Base-by-base conservation (phyloP, 2,113 vertebrate genomes). In the Tapirus terrestris region DNA sequence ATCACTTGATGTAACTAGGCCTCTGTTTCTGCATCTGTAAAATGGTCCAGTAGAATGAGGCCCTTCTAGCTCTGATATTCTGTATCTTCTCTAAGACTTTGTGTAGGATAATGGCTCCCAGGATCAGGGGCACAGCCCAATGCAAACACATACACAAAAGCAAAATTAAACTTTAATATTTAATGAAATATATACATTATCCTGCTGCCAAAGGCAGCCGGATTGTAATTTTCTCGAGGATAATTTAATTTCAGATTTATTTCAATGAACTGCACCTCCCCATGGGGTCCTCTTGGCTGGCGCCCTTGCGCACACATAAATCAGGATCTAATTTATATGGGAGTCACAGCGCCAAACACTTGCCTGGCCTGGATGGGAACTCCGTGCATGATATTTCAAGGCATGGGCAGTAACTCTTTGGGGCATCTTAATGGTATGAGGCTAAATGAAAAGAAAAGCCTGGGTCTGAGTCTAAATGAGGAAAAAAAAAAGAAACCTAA, bases 101-200 rank as follows among this genome's bases (percentile, higher is more conserved):
- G 27, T 89, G 9, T 91, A 70, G 87, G 79, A 87, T 36, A 83
- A 65, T 56, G 56, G 87, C 83, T 96, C 63, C 81, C 48, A 33
- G 65, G 70, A 91, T 95, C n/a, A 76, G 80, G 53, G 33, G 86
- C 94, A 56, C 63, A 45, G 96, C 97, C 96, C 91, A 85, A 79
- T 98, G 97, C 94, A 98, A 98, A 98, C 75, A 95, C 93, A 91
- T 76, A 89, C 91, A 96, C 93, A 97, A 80, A 98, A 97, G 91
- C 98, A 98, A 99, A 99, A 99, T 98, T 98, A 99, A 99, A 99
- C 97, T 99, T 99, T 98, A 99, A 99, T 99, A 99, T 99, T 99
- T 99, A 99, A 99, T 99, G 98, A 98, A 98, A 99, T 98, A 93
- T 98, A 99, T 98, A 99, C 98, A 99, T 99, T 99, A 98, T 98